Base-by-base conservation (phyloP, 2,888 invertebrate genomes). In the Hybos culiciformis region DNA sequence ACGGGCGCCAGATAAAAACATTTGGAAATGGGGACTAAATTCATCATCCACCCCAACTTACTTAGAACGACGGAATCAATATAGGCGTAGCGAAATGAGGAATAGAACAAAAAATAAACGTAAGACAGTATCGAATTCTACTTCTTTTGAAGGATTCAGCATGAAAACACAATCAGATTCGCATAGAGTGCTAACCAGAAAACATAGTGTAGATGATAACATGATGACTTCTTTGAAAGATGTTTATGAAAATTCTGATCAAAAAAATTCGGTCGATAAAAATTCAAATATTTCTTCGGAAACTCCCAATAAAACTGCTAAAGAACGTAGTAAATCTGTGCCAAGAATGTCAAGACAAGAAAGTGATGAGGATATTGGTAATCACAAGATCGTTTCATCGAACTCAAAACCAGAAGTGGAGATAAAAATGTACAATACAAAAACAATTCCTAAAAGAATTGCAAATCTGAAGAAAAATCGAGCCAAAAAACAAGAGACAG, bases 21-120 rank as follows among this genome's bases (percentile, higher is more conserved):
- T 60, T n/a, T 66, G 66, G 66, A 66, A 65, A 50, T 67, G 66
- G 66, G 57, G 60, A 24, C 53, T 60, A 9, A 56, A 61, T 82
- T 85, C 86, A 78, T 81, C 49, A 12, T 83, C 84, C 20, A 88
- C 90, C 0, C 92, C 92, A 0, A 90, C 91, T 53, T 93, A 93
- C 63, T 70, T 92, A 46, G 91, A 93, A 60, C 80, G 84, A 51
- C 71, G 91, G 21, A 85, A 86, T 59, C 71, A 80, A 42, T 81
- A 81, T 53, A 70, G 78, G 39, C 79, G 80, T 40, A 71, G 80
- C 44, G 66, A 67, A 46, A 62, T 66, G 29, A 63, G 66, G 3
- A 62, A 60, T 48, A 59, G 65, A 1, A 62, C 65, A 9, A 67
- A 66, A 51, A 59, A 60, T 42, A 64, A 65, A 44, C 59, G 65